Evolutionary conservation across 37 sponge, comb jelly and placozoan genomes (phyloP).

Genomic region (Amphimedon queenslandica): DNA sequence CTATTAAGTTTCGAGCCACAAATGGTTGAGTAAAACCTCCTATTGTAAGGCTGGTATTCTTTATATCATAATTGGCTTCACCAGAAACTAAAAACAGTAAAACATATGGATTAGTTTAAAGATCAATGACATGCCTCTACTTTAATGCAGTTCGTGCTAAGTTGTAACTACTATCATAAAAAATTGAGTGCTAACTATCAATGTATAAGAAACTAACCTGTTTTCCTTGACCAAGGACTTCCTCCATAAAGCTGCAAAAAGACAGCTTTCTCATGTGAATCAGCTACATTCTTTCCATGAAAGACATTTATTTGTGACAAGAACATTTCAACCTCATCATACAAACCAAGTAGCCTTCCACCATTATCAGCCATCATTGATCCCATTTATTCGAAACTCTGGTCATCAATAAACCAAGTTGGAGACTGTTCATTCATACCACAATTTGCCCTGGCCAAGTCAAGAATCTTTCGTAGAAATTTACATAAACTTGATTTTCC

Average conservation of each 20-base stretch:
- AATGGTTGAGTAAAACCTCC: too few species aligned
- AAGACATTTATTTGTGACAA: slow-evolving; percentile 45
- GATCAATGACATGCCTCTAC: too few species aligned
- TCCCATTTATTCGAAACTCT: slow-evolving; percentile 44
- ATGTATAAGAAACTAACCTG: too few species aligned
- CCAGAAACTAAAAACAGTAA: too few species aligned
- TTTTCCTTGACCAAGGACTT: slow-evolving; percentile 18
- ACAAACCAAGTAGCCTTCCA: slow-evolving; percentile 24
- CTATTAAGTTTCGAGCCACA: too few species aligned
- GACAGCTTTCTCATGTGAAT: slow-evolving; percentile 32
- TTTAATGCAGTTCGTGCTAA: too few species aligned
- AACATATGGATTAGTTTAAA: too few species aligned
- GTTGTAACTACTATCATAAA: too few species aligned
- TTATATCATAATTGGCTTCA: too few species aligned
- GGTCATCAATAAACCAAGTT: slow-evolving; percentile 37
- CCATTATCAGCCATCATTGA: slow-evolving; percentile 35
- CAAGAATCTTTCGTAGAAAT: slow-evolving; percentile 1
- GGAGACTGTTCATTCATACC: not conserved
- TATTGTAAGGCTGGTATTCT: too few species aligned
- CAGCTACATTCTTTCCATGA: not conserved
- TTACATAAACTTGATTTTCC: slow-evolving; percentile 24
- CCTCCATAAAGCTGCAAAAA: slow-evolving; percentile 39
- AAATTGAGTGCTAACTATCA: too few species aligned
- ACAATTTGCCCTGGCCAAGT: not conserved
- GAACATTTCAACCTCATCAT: slow-evolving; percentile 43